phyloP scores from a whole-genome alignment of 1,140 invertebrate species.

The Chelonus insularis region DNA sequence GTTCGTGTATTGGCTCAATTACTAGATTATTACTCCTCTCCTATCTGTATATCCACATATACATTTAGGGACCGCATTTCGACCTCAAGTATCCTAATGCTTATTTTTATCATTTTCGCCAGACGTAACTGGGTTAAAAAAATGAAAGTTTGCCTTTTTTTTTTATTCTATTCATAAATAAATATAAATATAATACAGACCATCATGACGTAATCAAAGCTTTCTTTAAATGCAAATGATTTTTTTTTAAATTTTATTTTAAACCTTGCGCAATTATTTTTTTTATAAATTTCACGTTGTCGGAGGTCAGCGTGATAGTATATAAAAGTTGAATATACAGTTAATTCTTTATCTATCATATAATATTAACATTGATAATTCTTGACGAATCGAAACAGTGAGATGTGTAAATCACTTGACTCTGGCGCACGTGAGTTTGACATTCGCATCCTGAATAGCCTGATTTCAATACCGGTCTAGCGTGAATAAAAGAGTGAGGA shows the following conservation, averaged over 20 bases:
- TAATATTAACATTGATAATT: too few relatives aligned
- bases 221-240: too few relatives aligned
- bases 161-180: too few relatives aligned
- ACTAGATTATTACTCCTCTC: constrained; percentile 5
- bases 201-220: too few relatives aligned
- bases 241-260: too few relatives aligned
- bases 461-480: background rate
- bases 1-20: constrained; percentile 15
- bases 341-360: too few relatives aligned
- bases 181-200: too few relatives aligned
- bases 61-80: background rate
- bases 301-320: too few relatives aligned
- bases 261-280: too few relatives aligned
- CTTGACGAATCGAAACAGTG: background rate
- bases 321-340: too few relatives aligned
- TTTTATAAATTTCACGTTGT: too few relatives aligned
- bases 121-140: background rate
- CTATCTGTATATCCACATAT: background rate
- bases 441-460: background rate
- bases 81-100: background rate
- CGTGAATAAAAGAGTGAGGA: background rate
- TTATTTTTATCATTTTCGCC: background rate
- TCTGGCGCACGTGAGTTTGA: constrained; percentile 5
- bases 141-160: background rate
- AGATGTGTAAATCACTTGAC: background rate